These are phyloP conservation scores for Haliclona indistincta DNA, from an alignment of 37 sponge, comb jelly and placozoan genomes.

Conservation along the genomic window DNA sequence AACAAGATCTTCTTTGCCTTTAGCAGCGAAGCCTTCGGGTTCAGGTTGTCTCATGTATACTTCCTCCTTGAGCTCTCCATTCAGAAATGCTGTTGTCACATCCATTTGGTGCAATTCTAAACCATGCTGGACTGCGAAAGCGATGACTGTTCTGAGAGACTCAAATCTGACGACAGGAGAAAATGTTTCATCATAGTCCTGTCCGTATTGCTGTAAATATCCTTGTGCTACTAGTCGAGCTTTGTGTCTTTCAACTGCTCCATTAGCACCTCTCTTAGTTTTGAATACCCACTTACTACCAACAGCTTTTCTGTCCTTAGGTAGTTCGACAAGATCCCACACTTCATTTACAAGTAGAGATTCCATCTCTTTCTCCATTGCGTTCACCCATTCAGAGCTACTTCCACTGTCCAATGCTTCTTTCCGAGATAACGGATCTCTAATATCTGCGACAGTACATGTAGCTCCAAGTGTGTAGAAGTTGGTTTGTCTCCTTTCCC, in stretches of 20 bases:
- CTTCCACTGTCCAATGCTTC: constrained; percentile 24
- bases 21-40: constrained; percentile 62
- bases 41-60: too few relatives aligned
- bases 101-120: constrained; percentile 35
- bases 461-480: constrained; percentile 17
- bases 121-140: constrained; percentile 12
- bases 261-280: constrained; percentile 24
- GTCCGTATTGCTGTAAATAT: constrained; percentile 14
- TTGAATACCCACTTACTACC: constrained; percentile 60
- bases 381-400: constrained; percentile 24
- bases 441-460: background rate
- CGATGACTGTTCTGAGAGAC: constrained; percentile 29
- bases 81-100: constrained; percentile 54
- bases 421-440: constrained; percentile 22
- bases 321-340: constrained; percentile 44
- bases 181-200: constrained; percentile 49
- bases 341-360: constrained; percentile 43
- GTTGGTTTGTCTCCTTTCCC: constrained; percentile 25
- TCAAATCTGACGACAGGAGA: constrained; percentile 32
- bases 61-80: too few relatives aligned
- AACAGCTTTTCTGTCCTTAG: constrained; percentile 18
- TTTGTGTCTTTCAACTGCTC: constrained; percentile 24
- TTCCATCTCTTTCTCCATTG: constrained; percentile 53
- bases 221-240: constrained; percentile 46
- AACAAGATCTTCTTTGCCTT: constrained; percentile 62